These are phyloP conservation scores for Macrosiphum euphorbiae DNA, from an alignment of 2,888 invertebrate species.

Conservation along the genomic window DNA sequence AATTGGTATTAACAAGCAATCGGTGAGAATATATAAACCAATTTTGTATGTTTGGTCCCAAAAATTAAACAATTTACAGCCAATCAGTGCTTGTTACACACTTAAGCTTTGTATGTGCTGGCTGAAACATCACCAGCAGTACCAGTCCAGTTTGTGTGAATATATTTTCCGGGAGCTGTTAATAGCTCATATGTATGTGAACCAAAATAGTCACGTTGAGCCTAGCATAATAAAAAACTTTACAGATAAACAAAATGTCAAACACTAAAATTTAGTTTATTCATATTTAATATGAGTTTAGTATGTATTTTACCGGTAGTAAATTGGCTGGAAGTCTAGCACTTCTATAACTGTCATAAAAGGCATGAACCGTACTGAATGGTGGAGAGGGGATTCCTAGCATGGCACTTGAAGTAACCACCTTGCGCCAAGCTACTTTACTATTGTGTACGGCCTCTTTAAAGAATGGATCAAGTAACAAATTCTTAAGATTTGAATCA, in stretches of 20 bases:
- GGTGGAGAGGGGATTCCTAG: constrained; percentile 96
- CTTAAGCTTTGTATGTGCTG: constrained; percentile 87
- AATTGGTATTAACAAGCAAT: background rate
- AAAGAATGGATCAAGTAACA: constrained; percentile 95
- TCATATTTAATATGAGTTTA: background rate
- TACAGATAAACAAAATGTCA: background rate
- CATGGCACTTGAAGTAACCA: constrained; percentile 78
- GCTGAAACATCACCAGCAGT: constrained; percentile 96
- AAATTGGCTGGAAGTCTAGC: constrained; percentile 92
- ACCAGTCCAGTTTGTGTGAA: constrained; percentile 99
- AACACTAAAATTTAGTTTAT: no score
- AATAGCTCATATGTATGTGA: constrained; percentile 98
- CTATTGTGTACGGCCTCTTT: constrained; percentile 83
- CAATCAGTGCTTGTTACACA: background rate
- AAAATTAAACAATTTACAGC: constrained; percentile 49
- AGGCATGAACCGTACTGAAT: constrained; percentile 92
- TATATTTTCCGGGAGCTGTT: constrained; percentile 86
- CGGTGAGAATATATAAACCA: background rate
- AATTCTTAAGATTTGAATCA: constrained; percentile 86
- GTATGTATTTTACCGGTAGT: constrained; percentile 78
- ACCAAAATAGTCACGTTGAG: constrained; percentile 98
- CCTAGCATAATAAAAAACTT: constrained; percentile 72
- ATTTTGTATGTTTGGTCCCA: constrained; percentile 11
- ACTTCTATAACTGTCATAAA: constrained; percentile 96
- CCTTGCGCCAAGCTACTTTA: constrained; percentile 88